These are phyloP conservation scores for Sebastes kiyomatsui DNA, from an alignment of 2,797 vertebrate species.

Conservation along the genomic window DNA sequence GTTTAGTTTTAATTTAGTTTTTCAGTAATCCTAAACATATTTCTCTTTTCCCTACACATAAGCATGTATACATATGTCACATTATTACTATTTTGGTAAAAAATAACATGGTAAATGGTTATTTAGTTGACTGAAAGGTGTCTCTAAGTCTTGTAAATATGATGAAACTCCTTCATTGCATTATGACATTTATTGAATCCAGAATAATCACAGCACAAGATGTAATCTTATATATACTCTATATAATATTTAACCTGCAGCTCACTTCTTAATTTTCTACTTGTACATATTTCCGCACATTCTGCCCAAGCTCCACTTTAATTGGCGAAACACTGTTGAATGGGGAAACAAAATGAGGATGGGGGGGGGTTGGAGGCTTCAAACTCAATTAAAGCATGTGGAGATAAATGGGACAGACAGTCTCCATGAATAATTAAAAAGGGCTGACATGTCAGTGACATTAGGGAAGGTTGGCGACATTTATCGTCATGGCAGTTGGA, in stretches of 20 bases:
- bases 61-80: not conserved
- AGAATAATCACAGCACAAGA: not conserved
- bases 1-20: not conserved
- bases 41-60: not conserved
- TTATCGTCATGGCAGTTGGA: constrained; percentile 55
- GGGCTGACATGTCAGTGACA: constrained; percentile 74
- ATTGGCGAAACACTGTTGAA: constrained; percentile 34
- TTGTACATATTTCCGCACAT: not conserved
- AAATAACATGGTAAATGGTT: not conserved
- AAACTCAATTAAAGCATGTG: constrained; percentile 64
- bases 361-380: constrained; percentile 53
- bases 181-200: not conserved
- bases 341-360: constrained; percentile 46
- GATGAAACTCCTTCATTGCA: not conserved
- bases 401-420: constrained; percentile 74
- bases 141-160: not conserved
- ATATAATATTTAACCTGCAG: constrained; percentile 8
- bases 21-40: not conserved
- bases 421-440: constrained; percentile 78
- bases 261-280: not conserved
- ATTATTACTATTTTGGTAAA: not conserved
- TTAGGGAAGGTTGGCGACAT: constrained; percentile 68
- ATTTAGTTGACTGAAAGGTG: not conserved
- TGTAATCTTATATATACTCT: not conserved
- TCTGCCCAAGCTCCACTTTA: constrained; percentile 3